These are phyloP conservation scores for Luscinia luscinia DNA, from an alignment of 2,797 vertebrate species.

Conservation along the genomic window DNA sequence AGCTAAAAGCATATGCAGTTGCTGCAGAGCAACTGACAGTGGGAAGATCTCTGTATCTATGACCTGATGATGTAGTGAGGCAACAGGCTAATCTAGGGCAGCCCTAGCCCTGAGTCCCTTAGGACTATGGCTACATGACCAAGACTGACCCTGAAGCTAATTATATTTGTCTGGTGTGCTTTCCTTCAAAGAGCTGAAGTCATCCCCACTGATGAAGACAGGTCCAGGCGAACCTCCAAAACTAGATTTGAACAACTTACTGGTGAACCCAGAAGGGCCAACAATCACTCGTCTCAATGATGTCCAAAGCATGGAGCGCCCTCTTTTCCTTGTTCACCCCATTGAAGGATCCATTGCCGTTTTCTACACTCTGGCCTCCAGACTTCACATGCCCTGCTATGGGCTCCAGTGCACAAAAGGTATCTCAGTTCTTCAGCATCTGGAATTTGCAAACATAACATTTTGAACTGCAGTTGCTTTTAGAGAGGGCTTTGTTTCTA, in stretches of 20 bases:
- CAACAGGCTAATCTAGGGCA: background rate
- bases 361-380: constrained; percentile 85
- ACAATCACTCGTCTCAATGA: constrained; percentile 86
- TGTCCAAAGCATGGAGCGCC: constrained; percentile 85
- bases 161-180: background rate
- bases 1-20: background rate
- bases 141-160: background rate
- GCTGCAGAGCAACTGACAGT: background rate
- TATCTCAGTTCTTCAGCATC: constrained; percentile 58
- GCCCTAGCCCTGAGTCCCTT: background rate
- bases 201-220: constrained; percentile 53
- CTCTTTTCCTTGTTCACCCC: constrained; percentile 94
- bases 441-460: background rate
- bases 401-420: constrained; percentile 96
- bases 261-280: constrained; percentile 89
- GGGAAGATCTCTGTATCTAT: background rate
- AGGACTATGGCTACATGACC: background rate
- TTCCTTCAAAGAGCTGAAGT: constrained; percentile 71
- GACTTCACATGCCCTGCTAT: constrained; percentile 89
- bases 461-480: background rate
- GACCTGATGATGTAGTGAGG: background rate
- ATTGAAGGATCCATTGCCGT: constrained; percentile 91
- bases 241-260: constrained; percentile 82
- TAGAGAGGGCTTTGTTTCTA: background rate
- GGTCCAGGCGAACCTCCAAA: constrained; percentile 60